Base-by-base conservation (phyloP, 2,888 invertebrate species). In the Epiblema foenella region DNA sequence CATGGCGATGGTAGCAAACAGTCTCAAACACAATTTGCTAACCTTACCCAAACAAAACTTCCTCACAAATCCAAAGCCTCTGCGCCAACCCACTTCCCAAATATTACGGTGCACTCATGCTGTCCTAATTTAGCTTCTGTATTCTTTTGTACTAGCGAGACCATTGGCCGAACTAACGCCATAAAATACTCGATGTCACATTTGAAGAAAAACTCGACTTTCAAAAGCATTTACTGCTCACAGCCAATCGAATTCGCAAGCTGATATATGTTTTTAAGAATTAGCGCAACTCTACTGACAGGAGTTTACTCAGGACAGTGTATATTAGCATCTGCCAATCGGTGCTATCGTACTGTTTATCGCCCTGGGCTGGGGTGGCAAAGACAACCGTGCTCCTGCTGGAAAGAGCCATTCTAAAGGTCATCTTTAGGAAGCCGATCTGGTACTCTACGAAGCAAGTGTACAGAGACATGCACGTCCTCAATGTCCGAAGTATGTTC, bases 21-120 rank as follows among this genome's bases (percentile, higher is more conserved):
- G 73, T 71, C 57, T 76, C 9, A 51, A 68, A 9, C 24, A 29
- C n/a, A 75, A 74, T 42, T 52, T 70, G 0, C 49, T 76, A 0
- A 76, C 75, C 4, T 24, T 77, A 10, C 49, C 12, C 74, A 75
- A 60, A 69, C 73, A 0, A 72, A 60, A 63, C 15, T 74, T 75
- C n/a, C n/a, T 20, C 60, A 67, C 8, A 73, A 68, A 64, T 56
- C 66, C 8, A 63, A 64, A 3, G 33, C 29, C 0, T 51, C 63
- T 2, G 52, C 66, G 17, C 66, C 59, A 12, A 46, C 20, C 5
- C 33, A 7, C 7, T 10, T 15, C 1, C n/a, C 17, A 29, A 57
- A 37, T n/a, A 29, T 73, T 17, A 68, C 63, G 1, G 51, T 69
- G 7, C 69, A 72, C 58, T 39, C 17, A 18, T 70, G 69, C 24